Evolutionary conservation across 2,888 invertebrate genomes (phyloP), one percentile per base, ranked within the genome.

Genomic region (Ichneumon xanthorius): DNA sequence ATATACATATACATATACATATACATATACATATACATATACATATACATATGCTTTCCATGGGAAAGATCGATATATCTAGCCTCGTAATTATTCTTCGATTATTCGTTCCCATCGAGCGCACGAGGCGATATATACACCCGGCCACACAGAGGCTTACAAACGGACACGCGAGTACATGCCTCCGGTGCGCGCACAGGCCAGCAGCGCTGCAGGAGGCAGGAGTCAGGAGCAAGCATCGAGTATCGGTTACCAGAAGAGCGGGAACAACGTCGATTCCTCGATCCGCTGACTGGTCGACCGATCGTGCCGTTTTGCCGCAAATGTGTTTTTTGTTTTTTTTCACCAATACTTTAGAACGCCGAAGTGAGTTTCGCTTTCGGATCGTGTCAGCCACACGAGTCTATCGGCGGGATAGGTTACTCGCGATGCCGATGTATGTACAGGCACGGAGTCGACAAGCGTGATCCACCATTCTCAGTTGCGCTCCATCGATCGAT

Each of bases 1-100:
- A 58, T 40, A 65, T 53, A 65, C 55, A 73, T 65, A 70, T 1
- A 70, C 48, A 70, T 6, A 33, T 9, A 37, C 37, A 37, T 9
- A 37, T 37, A 37, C 9, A 48, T 50, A 50, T 72, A 65, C 58
- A 73, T 71, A 50, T 5, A 70, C 48, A 30, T 26, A 33, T 19
- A 22, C 4, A 26, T 19, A 68, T n/a, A 45, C 68, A 80, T 50
- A 53, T 61, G 80, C 45, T 75, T 45, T 80, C 33, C 53, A 63
- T 75, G 80, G 75, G 70, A 75, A 71, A 65, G 55, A 84, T 80
- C 50, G 73, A 79, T 48, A 65, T 63, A 65, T 26, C 26, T 37
- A 67, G 71, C 53, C 73, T 79, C 82, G 73, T 78, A 73, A 78
- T 81, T 85, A 77, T 73, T 84, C 71, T 68, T 81, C 76, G 78